Conservation (phyloP, 2,797 vertebrate genomes). For the Poeciliopsis paucimaculata region DNA sequence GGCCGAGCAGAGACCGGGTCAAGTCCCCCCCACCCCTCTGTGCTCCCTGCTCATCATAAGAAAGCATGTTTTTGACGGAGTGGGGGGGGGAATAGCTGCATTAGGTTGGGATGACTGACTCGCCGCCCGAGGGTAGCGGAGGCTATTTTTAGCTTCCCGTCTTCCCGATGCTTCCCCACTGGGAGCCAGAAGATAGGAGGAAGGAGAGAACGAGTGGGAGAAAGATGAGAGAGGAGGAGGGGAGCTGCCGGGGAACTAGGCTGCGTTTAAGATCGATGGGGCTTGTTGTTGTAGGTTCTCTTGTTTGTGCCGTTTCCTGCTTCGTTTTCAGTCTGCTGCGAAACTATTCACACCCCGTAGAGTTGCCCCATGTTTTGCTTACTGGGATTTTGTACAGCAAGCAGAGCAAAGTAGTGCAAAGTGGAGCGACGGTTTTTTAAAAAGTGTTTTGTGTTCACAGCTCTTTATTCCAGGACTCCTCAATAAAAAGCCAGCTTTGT, state of each 20-base stretch:
- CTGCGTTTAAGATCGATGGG: constrained; percentile 72
- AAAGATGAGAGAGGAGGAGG: constrained; percentile 39
- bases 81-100: constrained; percentile 46
- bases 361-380: background rate
- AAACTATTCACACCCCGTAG: background rate
- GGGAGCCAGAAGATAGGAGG: constrained; percentile 63
- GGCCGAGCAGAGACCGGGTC: constrained; percentile 25
- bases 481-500: background rate
- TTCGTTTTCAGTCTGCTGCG: constrained; percentile 12
- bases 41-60: constrained; percentile 48
- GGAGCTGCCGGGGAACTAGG: constrained; percentile 72
- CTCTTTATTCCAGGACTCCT: background rate
- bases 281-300: constrained; percentile 57
- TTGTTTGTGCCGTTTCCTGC: constrained; percentile 39
- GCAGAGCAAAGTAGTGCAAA: background rate
- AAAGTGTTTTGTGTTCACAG: background rate
- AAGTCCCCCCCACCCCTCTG: constrained; percentile 13
- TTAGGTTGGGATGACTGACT: constrained; percentile 71
- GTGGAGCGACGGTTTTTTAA: background rate
- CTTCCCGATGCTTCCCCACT: constrained; percentile 68
- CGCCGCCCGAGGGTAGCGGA: constrained; percentile 62
- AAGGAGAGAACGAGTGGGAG: constrained; percentile 41
- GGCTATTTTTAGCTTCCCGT: constrained; percentile 76
- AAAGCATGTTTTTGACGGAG: constrained; percentile 49
- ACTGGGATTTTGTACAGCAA: background rate